Conservation (phyloP, 1,140 invertebrate genomes). For the Tetramorium parvispinum region DNA sequence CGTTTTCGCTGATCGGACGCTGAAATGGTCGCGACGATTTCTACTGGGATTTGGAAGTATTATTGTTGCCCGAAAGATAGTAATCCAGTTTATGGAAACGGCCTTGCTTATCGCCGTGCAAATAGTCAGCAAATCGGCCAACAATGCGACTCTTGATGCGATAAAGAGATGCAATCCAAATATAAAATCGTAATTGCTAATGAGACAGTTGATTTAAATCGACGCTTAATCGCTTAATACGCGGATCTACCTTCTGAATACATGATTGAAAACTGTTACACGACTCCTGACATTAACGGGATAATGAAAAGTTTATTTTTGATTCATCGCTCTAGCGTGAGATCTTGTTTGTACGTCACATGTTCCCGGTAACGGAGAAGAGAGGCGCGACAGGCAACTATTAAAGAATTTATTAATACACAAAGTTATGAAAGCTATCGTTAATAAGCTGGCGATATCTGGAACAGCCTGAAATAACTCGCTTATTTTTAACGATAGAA, state of each 20-base stretch:
- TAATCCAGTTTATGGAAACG: conserved; percentile 14
- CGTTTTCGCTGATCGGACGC: conserved; percentile 60
- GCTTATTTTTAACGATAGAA: conserved; percentile 51
- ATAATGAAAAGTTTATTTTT: conserved; percentile 19
- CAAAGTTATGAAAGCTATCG: conserved; percentile 14
- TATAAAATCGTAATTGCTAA: neutral
- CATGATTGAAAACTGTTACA: neutral
- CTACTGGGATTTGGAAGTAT: neutral
- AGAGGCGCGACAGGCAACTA: neutral
- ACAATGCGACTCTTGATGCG: neutral
- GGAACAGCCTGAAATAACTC: conserved; percentile 40
- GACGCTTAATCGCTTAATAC: neutral
- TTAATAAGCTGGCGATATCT: conserved; percentile 34
- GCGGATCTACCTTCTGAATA: neutral
- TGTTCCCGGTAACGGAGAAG: neutral
- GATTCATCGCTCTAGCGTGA: conserved; percentile 13
- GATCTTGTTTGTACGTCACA: conserved; percentile 23
- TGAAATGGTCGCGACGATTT: neutral
- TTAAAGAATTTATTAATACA: conserved; percentile 55
- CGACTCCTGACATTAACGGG: conserved; percentile 12
- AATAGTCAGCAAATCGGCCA: conserved; percentile 7
- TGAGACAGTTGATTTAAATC: neutral
- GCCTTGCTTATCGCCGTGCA: conserved; percentile 34
- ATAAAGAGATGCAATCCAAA: neutral
- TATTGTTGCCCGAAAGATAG: conserved; percentile 20